Percentiles rank a stretch among this genome's conserved stretches.
Conservation (phyloP, 1,140 invertebrate genomes). For the Spodoptera frugiperda region DNA sequence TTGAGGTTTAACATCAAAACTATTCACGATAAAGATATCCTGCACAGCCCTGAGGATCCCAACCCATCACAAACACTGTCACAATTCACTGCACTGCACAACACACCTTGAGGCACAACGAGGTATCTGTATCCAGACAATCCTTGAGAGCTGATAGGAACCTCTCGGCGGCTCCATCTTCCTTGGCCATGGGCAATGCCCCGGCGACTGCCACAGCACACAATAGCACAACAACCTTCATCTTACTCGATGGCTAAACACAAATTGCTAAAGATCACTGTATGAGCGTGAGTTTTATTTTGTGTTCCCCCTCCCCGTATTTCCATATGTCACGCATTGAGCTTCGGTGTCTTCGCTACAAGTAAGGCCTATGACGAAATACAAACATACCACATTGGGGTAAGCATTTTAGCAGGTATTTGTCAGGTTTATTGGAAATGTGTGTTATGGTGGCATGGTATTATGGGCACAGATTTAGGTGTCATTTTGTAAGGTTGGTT, state of each 20-base stretch:
- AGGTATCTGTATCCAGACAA: conserved; percentile 78
- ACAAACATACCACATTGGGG: conserved; percentile 42
- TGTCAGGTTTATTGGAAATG: conserved; percentile 51
- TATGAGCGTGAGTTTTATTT: conserved; percentile 76
- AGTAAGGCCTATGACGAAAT: conserved; percentile 68
- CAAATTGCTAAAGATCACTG: conserved; percentile 75
- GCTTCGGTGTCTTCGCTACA: conserved; percentile 33
- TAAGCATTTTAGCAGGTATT: conserved; percentile 56
- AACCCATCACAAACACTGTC: conserved; percentile 29
- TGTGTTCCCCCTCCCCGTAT: conserved; percentile 65
- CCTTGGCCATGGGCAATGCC: conserved; percentile 72
- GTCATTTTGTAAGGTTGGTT: neutral
- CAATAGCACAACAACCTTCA: conserved; percentile 72
- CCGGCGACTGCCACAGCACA: conserved; percentile 62
- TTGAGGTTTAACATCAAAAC: conserved; percentile 23
- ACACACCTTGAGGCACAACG: conserved; percentile 83
- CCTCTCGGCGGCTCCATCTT: conserved; percentile 71
- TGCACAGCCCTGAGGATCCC: neutral
- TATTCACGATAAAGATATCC: neutral
- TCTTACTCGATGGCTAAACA: conserved; percentile 68
- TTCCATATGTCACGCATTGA: conserved; percentile 74
- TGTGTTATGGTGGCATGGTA: conserved; percentile 54
- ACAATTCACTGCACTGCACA: conserved; percentile 55
- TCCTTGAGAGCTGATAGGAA: conserved; percentile 75
- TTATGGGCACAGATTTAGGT: conserved; percentile 28